A percentile compares a stretch with the other conserved stretches of the same genome.
phyloP scores from a whole-genome alignment of 2,797 vertebrate genomes.

The Linurgus olivaceus region DNA sequence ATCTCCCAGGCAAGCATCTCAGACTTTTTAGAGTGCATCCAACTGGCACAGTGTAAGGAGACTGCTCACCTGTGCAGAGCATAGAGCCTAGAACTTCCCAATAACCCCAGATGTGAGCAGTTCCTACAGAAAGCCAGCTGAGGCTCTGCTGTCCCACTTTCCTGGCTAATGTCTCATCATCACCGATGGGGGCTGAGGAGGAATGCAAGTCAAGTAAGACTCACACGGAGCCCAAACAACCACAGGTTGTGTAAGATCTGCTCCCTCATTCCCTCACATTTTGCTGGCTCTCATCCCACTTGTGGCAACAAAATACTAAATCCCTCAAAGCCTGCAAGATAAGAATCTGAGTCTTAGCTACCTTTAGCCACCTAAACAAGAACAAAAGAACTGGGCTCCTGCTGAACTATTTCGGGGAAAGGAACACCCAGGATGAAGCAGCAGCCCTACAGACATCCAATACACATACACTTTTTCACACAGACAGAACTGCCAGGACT shows the following conservation, averaged over 20 bases:
- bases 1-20: neutral
- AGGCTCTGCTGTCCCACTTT: neutral
- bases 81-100: neutral
- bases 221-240: neutral
- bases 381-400: neutral
- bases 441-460: neutral
- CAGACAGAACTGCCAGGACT: neutral
- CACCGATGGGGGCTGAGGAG: neutral
- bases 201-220: neutral
- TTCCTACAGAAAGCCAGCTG: neutral
- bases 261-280: neutral
- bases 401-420: neutral
- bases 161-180: neutral
- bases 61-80: neutral
- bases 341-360: neutral
- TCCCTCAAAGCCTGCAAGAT: neutral
- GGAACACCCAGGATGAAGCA: neutral
- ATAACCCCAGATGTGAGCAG: neutral
- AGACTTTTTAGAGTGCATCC: neutral
- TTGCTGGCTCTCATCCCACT: neutral
- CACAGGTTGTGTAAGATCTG: neutral
- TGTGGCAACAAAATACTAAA: constrained; percentile 3
- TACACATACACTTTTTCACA: neutral
- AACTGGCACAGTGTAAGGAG: neutral
- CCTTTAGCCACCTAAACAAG: neutral